Evolutionary conservation across 2,113 vertebrate genomes (phyloP), one percentile per base, ranked within the genome.

Genomic region (Forbesichthys papilliferus): DNA sequence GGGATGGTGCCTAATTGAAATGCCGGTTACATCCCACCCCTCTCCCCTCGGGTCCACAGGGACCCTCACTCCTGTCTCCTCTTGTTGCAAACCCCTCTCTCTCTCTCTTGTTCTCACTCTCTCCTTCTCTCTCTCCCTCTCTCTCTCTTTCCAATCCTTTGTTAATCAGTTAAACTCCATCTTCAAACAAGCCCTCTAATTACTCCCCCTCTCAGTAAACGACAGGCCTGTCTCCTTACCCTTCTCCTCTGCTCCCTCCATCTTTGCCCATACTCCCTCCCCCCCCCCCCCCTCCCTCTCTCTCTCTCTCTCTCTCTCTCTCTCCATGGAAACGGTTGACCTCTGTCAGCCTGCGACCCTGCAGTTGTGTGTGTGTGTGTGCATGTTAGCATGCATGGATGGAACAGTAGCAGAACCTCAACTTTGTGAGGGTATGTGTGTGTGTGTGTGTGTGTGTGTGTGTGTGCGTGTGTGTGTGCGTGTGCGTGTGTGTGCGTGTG

Each of bases 81-180:
- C 70, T 73, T 90, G 87, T 89, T 90, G 74, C 63, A 82, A 73
- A 64, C 78, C 82, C 89, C 71, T 89, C 80, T 89, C 84, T 85
- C 85, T 49, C 48, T 58, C 66, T 69, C 56, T 16, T 16, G 1
- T 3, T 27, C 27, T 27, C 27, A 3, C 27, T 27, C 27, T 27
- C 27, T 27, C 61, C 71, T 79, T 83, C 74, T 87, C 83, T 83
- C 86, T 82, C 86, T 82, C 86, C 82, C 27, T 27, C 27, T 77
- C 70, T 78, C 57, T 48, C 79, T 88, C 87, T 86, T 83, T 84
- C 87, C 87, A 74, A 87, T 87, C 87, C 87, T 92, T 93, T 93
- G 91, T 93, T 93, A 93, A 94, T 93, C 93, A 93, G 92, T 93
- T 93, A 93, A 93, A 92, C 90, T 93, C 86, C 87, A 92, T 94